Evolutionary conservation across 2,888 invertebrate species (phyloP), one percentile per base, ranked within the genome.

Genomic region (Dynastes tityus): DNA sequence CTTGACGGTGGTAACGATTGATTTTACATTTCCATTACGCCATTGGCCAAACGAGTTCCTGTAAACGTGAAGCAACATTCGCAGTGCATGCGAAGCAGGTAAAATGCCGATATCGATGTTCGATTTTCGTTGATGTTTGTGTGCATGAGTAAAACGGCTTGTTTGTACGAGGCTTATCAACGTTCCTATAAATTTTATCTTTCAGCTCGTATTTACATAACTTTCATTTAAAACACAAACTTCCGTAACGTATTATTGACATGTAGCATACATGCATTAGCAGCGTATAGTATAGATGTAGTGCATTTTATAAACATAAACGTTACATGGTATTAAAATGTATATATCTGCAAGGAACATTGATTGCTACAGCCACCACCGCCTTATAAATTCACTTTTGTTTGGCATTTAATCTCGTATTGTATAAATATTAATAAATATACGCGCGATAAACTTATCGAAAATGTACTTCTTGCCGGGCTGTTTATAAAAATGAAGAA

Each of bases 101-200:
- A 22, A 5, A 55, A 55, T 22, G 22, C 55, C 45, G 16, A 16
- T 55, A 16, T 16, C 55, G 55, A 9, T 6, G 29, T 32, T 70
- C 32, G 27, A 70, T 53, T 53, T 53, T 51, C 11, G 68, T 13
- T 32, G 13, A 9, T 67, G 16, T 53, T 29, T 58, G 70, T 70
- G 29, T 45, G 45, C 45, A 45, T 45, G 45, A 45, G 45, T 45
- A 45, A 45, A 45, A 32, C 37, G 8, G 55, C 13, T 51, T 71
- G 51, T 71, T 53, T 58, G 71, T 9, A 27, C 55, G 71, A 40
- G 40, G 71, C 58, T 71, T 71, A 71, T 71, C 71, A 71, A 16
- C 71, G 71, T 71, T 71, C 37, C 71, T 58, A 71, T 71, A 71
- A 71, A 71, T 71, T 71, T 71, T 71, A 71, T 71, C 71, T 55